Evolutionary conservation across 2,113 vertebrate species (phyloP), one percentile per base, ranked within the genome.

Genomic region (Motacilla tschutschensis): DNA sequence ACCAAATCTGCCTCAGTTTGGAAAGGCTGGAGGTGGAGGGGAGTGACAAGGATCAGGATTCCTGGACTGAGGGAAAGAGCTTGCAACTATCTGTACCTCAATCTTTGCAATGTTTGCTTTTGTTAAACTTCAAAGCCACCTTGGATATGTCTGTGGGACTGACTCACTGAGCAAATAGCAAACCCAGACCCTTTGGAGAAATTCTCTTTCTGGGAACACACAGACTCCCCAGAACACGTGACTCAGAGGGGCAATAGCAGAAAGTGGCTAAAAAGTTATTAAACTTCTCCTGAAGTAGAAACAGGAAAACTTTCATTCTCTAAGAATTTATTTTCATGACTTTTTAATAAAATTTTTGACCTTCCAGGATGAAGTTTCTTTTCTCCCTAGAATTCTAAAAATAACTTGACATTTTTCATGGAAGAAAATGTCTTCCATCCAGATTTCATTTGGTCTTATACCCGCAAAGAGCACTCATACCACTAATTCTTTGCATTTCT

Each of bases 311-410:
- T 51, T 75, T 76, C 6, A 76, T 93, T 84, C 47, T 36, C 44
- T 33, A 70, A 71, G n/a, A 92, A 87, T 70, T 90, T 77, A 66
- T 94, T 95, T 83, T 79, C 72, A 25, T 85, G 53, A 83, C 65
- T 72, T 93, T 89, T 92, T 85, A 94, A 85, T 92, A 89, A 89
- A 74, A 74, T 62, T 71, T 75, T 72, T 95, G 79, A 92, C 85
- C 70, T 92, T 93, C 73, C 65, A 78, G 35, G 62, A 44, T 78
- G 83, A 89, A 60, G 83, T 6, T 44, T 67, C 77, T 89, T 76
- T 41, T 15, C 17, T 60, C 65, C 41, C 41, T 55, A 78, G 80
- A 89, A 83, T 78, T 71, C 43, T 83, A 64, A 87, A 91, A 92
- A 85, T 91, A 89, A 75, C 73, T 89, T 87, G 82, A 85, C 74